Conservation (phyloP, 1,140 invertebrate species). For the Chlorops oryzae region DNA sequence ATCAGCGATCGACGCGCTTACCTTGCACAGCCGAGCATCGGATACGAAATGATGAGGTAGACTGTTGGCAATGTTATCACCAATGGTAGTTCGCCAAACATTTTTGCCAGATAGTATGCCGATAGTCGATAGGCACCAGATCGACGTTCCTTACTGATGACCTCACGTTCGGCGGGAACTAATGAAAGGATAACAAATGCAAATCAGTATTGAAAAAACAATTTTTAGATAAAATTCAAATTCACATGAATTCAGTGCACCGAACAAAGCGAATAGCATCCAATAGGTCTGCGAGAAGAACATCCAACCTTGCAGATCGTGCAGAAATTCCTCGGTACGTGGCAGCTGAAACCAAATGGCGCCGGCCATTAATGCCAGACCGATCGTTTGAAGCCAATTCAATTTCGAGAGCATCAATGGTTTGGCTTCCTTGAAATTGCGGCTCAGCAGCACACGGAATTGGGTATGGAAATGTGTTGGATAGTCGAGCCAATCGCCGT, state of each 20-base stretch:
- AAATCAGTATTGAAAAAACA: slow-evolving; percentile 13
- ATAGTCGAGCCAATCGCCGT: slow-evolving; percentile 57
- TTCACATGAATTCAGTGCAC: slow-evolving; percentile 65
- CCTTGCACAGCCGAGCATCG: slow-evolving; percentile 59
- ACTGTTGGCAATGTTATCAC: slow-evolving; percentile 71
- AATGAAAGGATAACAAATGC: background rate
- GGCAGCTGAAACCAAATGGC: slow-evolving; percentile 75
- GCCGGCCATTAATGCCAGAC: slow-evolving; percentile 67
- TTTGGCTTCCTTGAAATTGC: slow-evolving; percentile 74
- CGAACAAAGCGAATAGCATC: slow-evolving; percentile 80
- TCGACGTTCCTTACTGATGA: slow-evolving; percentile 75
- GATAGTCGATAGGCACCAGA: slow-evolving; percentile 78
- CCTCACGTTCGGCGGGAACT: slow-evolving; percentile 78
- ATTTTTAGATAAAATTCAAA: slow-evolving; percentile 1
- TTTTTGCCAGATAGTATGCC: slow-evolving; percentile 80
- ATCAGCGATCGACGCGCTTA: slow-evolving; percentile 13
- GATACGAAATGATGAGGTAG: slow-evolving; percentile 75
- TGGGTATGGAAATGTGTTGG: slow-evolving; percentile 78
- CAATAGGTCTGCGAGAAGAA: slow-evolving; percentile 82
- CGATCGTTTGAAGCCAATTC: slow-evolving; percentile 75
- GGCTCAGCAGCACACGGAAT: slow-evolving; percentile 64
- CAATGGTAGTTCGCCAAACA: slow-evolving; percentile 74
- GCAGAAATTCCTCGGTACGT: slow-evolving; percentile 65
- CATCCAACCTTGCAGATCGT: slow-evolving; percentile 81
- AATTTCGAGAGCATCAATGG: slow-evolving; percentile 73